These are phyloP conservation scores for Myiotriccus ornatus DNA, from an alignment of 2,797 vertebrate species.

Conservation along the genomic window DNA sequence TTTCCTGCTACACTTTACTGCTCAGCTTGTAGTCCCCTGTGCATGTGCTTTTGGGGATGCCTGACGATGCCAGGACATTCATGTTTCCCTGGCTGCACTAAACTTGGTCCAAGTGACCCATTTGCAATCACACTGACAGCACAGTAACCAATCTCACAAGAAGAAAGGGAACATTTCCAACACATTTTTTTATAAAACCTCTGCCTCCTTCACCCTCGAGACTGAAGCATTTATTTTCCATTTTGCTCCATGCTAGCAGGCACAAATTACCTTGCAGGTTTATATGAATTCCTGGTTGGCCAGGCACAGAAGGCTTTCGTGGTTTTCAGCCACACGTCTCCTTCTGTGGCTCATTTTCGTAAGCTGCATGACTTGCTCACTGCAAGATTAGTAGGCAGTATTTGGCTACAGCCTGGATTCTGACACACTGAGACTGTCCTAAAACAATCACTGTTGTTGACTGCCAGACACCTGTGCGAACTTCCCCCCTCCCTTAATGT, in stretches of 20 bases:
- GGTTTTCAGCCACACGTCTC: accelerated
- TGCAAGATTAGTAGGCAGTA: not conserved
- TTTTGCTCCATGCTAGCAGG: not conserved
- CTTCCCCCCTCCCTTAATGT: not conserved
- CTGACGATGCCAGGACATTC: not conserved
- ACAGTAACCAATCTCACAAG: not conserved
- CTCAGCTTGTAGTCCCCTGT: accelerated
- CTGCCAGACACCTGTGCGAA: not conserved
- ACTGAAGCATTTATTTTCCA: not conserved
- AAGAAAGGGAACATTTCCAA: not conserved
- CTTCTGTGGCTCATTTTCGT: not conserved
- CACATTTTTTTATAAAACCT: accelerated
- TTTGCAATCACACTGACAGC: not conserved
- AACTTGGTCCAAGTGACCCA: not conserved
- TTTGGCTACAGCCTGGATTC: not conserved
- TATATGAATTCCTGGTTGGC: not conserved
- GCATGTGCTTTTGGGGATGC: accelerated
- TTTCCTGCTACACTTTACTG: not conserved
- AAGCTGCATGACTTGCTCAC: accelerated
- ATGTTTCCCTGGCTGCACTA: not conserved
- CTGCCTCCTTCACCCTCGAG: not conserved
- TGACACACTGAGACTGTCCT: not conserved
- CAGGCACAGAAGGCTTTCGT: not conserved
- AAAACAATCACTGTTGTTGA: not conserved
- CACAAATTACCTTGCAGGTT: not conserved